Base-by-base conservation (phyloP, 2,113 vertebrate genomes). In the Neodontobutis hainanensis region DNA sequence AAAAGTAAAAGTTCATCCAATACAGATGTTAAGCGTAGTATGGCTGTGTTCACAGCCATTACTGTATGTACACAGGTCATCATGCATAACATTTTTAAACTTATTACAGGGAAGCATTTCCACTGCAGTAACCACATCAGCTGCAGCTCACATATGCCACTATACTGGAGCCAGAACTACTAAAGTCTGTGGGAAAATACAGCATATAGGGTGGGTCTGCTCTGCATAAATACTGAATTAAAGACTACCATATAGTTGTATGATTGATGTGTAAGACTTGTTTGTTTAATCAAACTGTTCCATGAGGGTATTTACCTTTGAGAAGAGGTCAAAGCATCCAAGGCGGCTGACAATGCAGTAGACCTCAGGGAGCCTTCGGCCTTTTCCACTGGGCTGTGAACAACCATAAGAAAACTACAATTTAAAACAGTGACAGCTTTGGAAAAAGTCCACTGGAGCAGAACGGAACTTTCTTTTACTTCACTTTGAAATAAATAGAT, bases 331-430 rank as follows among this genome's bases (percentile, higher is more conserved):
- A 76, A 98, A 99, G 89, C 97, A 99, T 19, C 97, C 96, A 58
- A 98, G 93, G 27, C 96, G 95, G 87, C 97, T 99, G 81, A 99
- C 95, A 12, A 98, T 98, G 90, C 97, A 99, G 92, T 98, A 98
- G 38, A 98, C 97, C 82, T 99, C 97, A 12, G 97, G 97, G 49
- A 99, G 94, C 61, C 96, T 92, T 59, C 96, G 93, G 49, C 95
- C 96, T 90, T 97, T 98, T 75, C 97, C 96, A 61, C 94, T 95
- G 74, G 96, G 97, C 92, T 93, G 72, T 62, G 65, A 80, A 66
- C n/a, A 68, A 46, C 12, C 12, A 51, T 44, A 14, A 44, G 52
- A 68, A 67, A 80, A 50, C 70, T 59, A 82, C 36, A 67, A 36
- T 73, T 19, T 75, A 60, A 77, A 57, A 82, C 66, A 73, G 60